Evolutionary conservation across 1,140 invertebrate species (phyloP), one percentile per base, ranked within the genome.

Genomic region (Idris sp.): DNA sequence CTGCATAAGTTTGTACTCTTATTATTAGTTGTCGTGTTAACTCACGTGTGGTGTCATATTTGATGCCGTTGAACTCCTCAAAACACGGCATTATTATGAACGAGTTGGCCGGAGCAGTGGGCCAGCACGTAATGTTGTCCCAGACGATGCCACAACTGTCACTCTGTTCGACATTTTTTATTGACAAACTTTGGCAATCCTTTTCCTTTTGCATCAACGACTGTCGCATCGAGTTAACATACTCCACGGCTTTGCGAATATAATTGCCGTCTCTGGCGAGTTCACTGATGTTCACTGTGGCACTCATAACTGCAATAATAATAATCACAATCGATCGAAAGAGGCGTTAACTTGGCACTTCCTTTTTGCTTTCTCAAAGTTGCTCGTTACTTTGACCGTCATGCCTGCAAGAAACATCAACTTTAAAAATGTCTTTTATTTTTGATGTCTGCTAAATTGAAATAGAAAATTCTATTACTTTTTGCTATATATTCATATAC

Each of bases 81-180:
- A 96, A 92, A 77, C 95, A 96, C 1, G 91, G 90, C 48, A 94
- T 87, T 0, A 89, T 78, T 0, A 91, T 92, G 14, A 90, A 69
- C 0, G 88, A 89, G 10, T 91, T 91, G 28, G 90, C 89, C 0
- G 86, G 87, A 1, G 94, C 93, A 0, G 90, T 87, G 0, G 92
- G 93, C 95, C 95, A 96, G 79, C 95, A 96, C 0, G 93, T 86
- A 1, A 95, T 80, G 2, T 89, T 89, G 83, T 96, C 94, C 87
- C 90, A 94, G 31, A 89, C 89, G 1, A 86, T 56, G 1, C 9
- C 16, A 15, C 65, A 69, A n/a, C n/a, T n/a, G n/a, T n/a, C n/a
- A n/a, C n/a, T n/a, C n/a, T n/a, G n/a, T n/a, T n/a, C n/a, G n/a
- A 40, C 33, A 14, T 5, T 38, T 11, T 22, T 36, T 8, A 9